Percentiles rank a stretch among this genome's conserved stretches.
Evolutionary conservation across 1,140 invertebrate genomes (phyloP).

Genomic region (Heterodera schachtii): DNA sequence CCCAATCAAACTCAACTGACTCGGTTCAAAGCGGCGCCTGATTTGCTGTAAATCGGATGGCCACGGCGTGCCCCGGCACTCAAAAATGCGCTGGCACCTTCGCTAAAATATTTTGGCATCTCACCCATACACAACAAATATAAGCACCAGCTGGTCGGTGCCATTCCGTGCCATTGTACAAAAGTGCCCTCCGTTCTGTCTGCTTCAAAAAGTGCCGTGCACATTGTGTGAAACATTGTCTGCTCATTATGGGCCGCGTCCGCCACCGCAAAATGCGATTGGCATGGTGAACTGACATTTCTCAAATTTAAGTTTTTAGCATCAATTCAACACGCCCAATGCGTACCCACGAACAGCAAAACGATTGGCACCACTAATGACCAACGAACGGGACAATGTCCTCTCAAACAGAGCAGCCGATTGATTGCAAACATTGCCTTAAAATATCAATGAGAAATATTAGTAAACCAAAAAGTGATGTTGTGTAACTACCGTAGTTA

Average conservation of each 20-base stretch:
- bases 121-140: neutral
- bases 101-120: neutral
- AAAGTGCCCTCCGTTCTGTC: slow-evolving; percentile 33
- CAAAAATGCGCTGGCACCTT: slow-evolving; percentile 38
- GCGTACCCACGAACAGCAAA: slow-evolving; percentile 43
- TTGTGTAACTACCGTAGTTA: neutral
- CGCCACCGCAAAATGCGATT: slow-evolving; percentile 34
- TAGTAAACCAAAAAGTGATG: neutral
- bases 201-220: slow-evolving; percentile 38
- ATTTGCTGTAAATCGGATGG: slow-evolving; percentile 35
- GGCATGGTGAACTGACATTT: slow-evolving; percentile 36
- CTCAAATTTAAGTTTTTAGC: slow-evolving; percentile 39
- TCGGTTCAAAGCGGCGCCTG: slow-evolving; percentile 40
- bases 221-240: slow-evolving; percentile 52
- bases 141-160: slow-evolving; percentile 33
- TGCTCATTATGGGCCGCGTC: slow-evolving; percentile 50
- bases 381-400: slow-evolving; percentile 41
- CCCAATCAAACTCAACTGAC: slow-evolving; percentile 13
- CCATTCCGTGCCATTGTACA: slow-evolving; percentile 53
- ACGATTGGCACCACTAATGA: slow-evolving; percentile 47
- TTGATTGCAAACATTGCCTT: slow-evolving; percentile 46
- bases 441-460: neutral
- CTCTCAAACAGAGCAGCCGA: slow-evolving; percentile 46
- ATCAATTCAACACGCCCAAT: neutral
- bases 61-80: slow-evolving; percentile 36